Evolutionary conservation across 2,797 vertebrate genomes (phyloP), one percentile per base, ranked within the genome.

Genomic region (Pseudomugil tenellus): DNA sequence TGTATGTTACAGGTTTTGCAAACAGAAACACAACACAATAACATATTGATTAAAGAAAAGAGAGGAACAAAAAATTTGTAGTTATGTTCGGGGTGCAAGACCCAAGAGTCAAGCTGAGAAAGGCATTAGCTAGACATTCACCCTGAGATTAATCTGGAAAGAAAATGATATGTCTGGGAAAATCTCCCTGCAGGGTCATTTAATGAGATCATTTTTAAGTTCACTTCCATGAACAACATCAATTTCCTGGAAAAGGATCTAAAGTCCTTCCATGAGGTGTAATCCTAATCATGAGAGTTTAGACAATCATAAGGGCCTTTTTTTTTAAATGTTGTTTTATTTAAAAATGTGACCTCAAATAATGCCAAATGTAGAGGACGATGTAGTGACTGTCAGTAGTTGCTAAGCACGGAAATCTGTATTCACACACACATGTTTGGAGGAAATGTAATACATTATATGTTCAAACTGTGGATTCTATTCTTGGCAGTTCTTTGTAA

Each of bases 71-170:
- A 65, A 63, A 17, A 37, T 25, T 9, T 16, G 25, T 32, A 62
- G 63, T 63, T 59, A 49, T 48, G 7, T 65, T 7, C 6, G 6
- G 39, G 39, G 7, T 41, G 16, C 34, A 73, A 48, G 56, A 80
- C 84, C 63, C 39, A 74, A 60, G 63, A 79, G 67, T 85, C 77
- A 78, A 48, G 37, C 23, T 74, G 57, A 86, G 29, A 54, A 74
- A 85, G 80, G 84, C 67, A 68, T 72, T 63, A 59, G 53, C 54
- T 76, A 19, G 53, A 69, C 29, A 57, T 62, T 67, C 25, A 72
- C 49, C 6, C 68, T 71, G 62, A 69, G 66, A 85, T 76, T 56
- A 78, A 66, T 72, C 46, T 65, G 26, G n/a, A 67, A 74, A 60
- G 62, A 77, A 76, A 85, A 77, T 70, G 11, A 69, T 61, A 76